A percentile compares a stretch with the other conserved stretches of the same genome.
phyloP scores from a whole-genome alignment of 2,888 invertebrate genomes.

The Drosophila koepferae region DNA sequence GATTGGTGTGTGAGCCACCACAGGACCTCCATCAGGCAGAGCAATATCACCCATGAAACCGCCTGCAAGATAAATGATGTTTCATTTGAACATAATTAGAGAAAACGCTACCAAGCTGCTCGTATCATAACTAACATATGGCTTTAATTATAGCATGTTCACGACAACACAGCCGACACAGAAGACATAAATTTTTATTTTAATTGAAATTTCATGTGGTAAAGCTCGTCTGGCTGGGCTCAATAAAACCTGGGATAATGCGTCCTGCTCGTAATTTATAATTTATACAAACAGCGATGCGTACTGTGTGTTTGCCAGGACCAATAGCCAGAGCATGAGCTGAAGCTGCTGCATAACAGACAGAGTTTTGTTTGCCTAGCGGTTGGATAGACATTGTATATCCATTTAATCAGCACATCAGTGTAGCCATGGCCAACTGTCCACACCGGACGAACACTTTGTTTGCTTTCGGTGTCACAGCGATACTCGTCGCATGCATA shows the following conservation, averaged over 20 bases:
- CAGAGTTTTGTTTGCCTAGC: constrained; percentile 49
- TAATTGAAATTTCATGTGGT: constrained; percentile 81
- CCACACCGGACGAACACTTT: constrained; percentile 22
- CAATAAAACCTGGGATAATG: constrained; percentile 12
- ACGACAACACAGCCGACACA: constrained; percentile 21
- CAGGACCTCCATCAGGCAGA: constrained; percentile 86
- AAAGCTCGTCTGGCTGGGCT: constrained; percentile 10
- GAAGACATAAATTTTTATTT: constrained; percentile 64
- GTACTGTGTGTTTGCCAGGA: neutral
- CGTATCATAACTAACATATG: constrained; percentile 42
- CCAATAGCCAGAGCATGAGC: neutral
- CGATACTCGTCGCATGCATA: constrained; percentile 49
- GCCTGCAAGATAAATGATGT: constrained; percentile 86
- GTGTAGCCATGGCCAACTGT: constrained; percentile 25
- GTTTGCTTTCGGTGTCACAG: constrained; percentile 36
- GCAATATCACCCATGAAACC: constrained; percentile 94
- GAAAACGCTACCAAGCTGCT: neutral
- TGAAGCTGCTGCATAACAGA: constrained; percentile 18
- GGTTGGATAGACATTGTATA: constrained; percentile 63
- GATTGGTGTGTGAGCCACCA: constrained; percentile 61
- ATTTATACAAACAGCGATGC: constrained; percentile 53
- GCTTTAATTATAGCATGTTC: constrained; percentile 61
- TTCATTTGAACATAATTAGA: constrained; percentile 17
- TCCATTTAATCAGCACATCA: constrained; percentile 73
- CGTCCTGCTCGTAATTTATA: constrained; percentile 63